Base-by-base conservation (phyloP, 2,113 vertebrate species). In the Gambusia holbrooki region DNA sequence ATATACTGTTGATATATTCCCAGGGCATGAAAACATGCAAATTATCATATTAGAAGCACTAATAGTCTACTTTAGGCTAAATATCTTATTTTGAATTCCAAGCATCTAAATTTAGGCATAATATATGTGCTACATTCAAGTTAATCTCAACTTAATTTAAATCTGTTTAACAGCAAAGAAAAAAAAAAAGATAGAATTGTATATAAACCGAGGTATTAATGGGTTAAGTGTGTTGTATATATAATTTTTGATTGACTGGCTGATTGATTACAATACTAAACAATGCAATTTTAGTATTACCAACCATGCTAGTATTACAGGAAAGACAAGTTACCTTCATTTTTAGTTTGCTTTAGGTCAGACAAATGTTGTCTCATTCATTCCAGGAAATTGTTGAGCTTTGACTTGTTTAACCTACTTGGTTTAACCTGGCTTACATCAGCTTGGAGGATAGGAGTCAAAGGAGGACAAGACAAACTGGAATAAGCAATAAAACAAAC, bases 371-470 rank as follows among this genome's bases (percentile, higher is more conserved):
- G 65, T 40, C 42, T 75, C 17, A 77, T 62, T 13, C 8, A 32
- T 27, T 12, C 32, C 28, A 27, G 51, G 17, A 25, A 76, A 67
- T 29, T 58, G 37, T 4, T 62, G 11, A 78, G 3, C 35, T 76
- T 15, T 77, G 73, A 65, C 66, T 32, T 32, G 30, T 76, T n/a
- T 61, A 76, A 58, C 64, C 63, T 19, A 25, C 17, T 33, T 69
- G 32, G 58, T 28, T 73, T 9, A 35, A 35, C 33, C 7, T 1
- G 7, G 1, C 33, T 62, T 25, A 73, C 17, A 19, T 62, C 72
- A 25, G 17, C 17, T 48, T 19, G 5, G 17, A 48, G 60, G 30
- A 63, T 7, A 28, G 32, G 42, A 74, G 61, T 80, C 69, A 82
- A n/a, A 79, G 30, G 51, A 68, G 28, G 75, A 32, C 71, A 58